Evolutionary conservation across 2,888 invertebrate genomes (phyloP), one percentile per base, ranked within the genome.

Genomic region (Hyposoter dolosus): DNA sequence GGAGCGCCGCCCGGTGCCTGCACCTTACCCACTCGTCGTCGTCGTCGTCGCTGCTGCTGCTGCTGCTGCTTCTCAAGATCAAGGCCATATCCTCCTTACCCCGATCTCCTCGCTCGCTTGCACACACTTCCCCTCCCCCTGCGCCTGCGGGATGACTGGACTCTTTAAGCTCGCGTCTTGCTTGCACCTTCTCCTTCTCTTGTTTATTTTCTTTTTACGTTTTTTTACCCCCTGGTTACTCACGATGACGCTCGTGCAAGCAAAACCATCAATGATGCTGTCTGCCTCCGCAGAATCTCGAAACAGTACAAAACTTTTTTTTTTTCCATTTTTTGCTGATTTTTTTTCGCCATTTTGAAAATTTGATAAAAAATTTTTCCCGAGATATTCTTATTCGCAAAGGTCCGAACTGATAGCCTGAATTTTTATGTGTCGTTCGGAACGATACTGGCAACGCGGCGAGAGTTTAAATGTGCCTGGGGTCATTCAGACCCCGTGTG

Each of bases 141-240:
- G 76, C 80, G 76, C 85, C 80, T 72, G 77, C 89, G 91, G 92
- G 92, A 93, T 93, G 93, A 93, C 93, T 93, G 91, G 93, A 92
- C 92, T 92, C 91, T 93, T 93, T 92, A 91, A 92, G 91, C 90
- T 76, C 83, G 83, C 88, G 85, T 83, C 84, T 86, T 85, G 68
- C 86, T 83, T 71, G 80, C 78, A 83, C 83, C 86, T 83, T 83
- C 71, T 83, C 71, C 56, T 77, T 43, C 28, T 63, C 63, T 60
- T n/a, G 28, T 77, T 50, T 66, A 28, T 53, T 65, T 56, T 43
- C 68, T 32, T 63, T 53, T 65, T 47, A 23, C 68, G 17, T 63
- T 40, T 56, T 56, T 56, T 56, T 47, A 50, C 28, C 43, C 17
- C 68, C 56, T 56, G 53, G 40, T 68, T 40, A 66, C 78, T 60